These are phyloP conservation scores for Lagocephalus sceleratus DNA, from an alignment of 2,797 vertebrate genomes.

Conservation along the genomic window DNA sequence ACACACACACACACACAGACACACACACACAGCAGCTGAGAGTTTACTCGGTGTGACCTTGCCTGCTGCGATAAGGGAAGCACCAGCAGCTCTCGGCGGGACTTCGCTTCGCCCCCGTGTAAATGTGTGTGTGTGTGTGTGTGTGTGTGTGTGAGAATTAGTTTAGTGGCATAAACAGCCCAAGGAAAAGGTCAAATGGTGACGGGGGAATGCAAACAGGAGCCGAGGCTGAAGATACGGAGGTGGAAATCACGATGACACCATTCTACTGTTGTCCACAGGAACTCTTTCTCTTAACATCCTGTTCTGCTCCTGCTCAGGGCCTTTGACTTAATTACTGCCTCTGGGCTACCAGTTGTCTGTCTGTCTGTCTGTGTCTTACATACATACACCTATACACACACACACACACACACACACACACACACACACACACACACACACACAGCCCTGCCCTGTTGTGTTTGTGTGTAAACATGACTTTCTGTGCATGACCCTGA, in stretches of 20 bases:
- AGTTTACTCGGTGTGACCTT: constrained; percentile 66
- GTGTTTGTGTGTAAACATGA: constrained; percentile 69
- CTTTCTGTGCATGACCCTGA: constrained; percentile 35
- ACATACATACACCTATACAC: too few relatives aligned
- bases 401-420: constrained; percentile 5
- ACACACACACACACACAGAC: too few relatives aligned
- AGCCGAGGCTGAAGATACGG: constrained; percentile 16
- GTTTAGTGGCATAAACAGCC: constrained; percentile 51
- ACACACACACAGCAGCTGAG: constrained; percentile 48
- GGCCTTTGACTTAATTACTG: constrained; percentile 22
- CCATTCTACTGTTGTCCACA: constrained; percentile 31
- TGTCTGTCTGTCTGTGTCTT: not conserved
- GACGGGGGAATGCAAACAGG: constrained; percentile 48
- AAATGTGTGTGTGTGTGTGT: constrained; percentile 26
- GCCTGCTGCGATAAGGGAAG: constrained; percentile 60
- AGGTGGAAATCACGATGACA: not conserved
- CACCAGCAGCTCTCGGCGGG: constrained; percentile 42
- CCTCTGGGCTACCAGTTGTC: constrained; percentile 41
- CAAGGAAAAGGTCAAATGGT: constrained; percentile 35
- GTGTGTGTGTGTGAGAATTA: constrained; percentile 15
- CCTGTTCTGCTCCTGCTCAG: constrained; percentile 39
- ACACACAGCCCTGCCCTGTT: constrained; percentile 31
- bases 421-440: constrained; percentile 1
- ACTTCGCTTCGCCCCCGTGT: constrained; percentile 19
- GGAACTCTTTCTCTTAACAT: constrained; percentile 55